Evolutionary conservation across 2,797 vertebrate species (phyloP), one percentile per base, ranked within the genome.

Genomic region (Miichthys miiuy): DNA sequence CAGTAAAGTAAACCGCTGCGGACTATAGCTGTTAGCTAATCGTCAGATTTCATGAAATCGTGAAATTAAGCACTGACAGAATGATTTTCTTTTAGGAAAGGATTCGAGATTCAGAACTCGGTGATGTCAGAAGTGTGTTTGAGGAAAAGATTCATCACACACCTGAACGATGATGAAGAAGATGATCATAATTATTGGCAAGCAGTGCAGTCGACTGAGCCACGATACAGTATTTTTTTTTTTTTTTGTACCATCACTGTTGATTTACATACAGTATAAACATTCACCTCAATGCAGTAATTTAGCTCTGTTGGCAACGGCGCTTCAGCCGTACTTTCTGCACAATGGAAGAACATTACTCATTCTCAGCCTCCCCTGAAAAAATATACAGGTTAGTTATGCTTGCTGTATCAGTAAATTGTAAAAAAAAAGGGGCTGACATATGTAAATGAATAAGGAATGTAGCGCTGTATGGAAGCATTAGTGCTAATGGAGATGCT

Each of bases 401-500:
- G 56, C 27, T 42, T 9, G 13, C 68, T 51, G 55, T 70, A 42
- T 79, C 64, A 16, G 66, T 68, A 34, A 47, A 44, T 25, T 69
- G 73, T 50, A 67, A 67, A 30, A 64, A 67, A 67, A 30, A 64
- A 52, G 34, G 17, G 34, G 20, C 60, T 23, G 48, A 61, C 52
- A 9, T 12, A 30, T 66, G 70, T 71, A 62, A 81, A 71, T 74
- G 65, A 62, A 70, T 74, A 69, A 44, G 50, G 56, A 70, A 63
- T 48, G 47, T 27, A 47, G 58, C 21, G 4, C 46, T 83, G 0
- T 73, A 42, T 48, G 65, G 23, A 52, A 62, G 50, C 70, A 56
- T 84, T 62, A 81, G 52, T n/a, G 65, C 50, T 84, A 75, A 78
- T 77, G 72, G 62, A 30, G 57, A 23, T 34, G 75, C 71, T 87